Evolutionary conservation across 2,113 vertebrate species (phyloP), one percentile per base, ranked within the genome.

Genomic region (Gallinago paraguaiae): DNA sequence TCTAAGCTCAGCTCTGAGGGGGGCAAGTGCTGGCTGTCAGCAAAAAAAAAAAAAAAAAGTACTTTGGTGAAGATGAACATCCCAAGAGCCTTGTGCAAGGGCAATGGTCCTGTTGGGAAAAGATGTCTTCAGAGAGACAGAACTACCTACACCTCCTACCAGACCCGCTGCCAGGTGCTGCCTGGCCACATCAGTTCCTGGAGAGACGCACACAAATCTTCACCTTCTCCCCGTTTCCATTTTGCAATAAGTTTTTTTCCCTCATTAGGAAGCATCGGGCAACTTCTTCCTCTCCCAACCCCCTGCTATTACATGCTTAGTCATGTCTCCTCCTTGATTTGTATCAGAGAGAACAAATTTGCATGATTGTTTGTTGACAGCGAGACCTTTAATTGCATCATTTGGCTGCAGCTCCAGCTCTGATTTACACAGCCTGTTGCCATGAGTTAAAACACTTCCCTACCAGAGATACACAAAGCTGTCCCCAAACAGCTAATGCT

Each of bases 341-440:
- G 65, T 97, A 97, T 96, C 94, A 80, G 88, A 92, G 79, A 81
- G 97, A 95, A 97, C 97, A 97, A 95, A 97, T 97, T 97, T 97
- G 92, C 96, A 97, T 97, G 96, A 94, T 96, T 93, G 93, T 86
- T 96, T 96, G 95, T 97, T 96, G 96, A 97, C 95, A 97, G 92
- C 79, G 39, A 94, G 95, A 95, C 95, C 93, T 95, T 95, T 97
- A 96, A 97, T 94, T 93, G 95, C 89, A 94, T 96, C 94, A 97
- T 95, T 96, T 95, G 90, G 94, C 94, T 96, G 88, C 94, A 23
- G 94, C 74, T 70, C 91, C 88, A 80, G 92, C 93, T 94, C 92
- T 96, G 95, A 96, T 96, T 96, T 97, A 93, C 86, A 79, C 75
- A 90, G 92, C 77, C 79, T 80, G 93, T 81, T 94, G 92, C 90